These are phyloP conservation scores for Ichneumoninae sp. DNA, from an alignment of 2,888 invertebrate species.

Conservation along the genomic window DNA sequence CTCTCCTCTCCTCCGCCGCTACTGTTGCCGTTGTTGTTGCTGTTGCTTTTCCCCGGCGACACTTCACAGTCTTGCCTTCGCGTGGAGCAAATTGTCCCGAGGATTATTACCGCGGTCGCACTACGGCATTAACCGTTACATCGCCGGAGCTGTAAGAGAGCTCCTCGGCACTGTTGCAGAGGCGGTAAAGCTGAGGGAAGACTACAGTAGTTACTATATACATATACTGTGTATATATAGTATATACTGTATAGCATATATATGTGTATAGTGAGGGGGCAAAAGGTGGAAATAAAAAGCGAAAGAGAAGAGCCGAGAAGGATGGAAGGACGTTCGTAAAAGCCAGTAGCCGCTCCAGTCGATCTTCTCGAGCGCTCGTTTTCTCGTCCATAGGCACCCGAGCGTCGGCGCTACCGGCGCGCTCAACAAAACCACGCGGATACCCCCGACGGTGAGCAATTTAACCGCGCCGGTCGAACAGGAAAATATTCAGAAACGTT, in stretches of 20 bases:
- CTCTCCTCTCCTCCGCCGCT: slow-evolving; percentile 28
- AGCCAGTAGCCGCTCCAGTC: slow-evolving; percentile 38
- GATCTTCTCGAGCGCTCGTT: slow-evolving; percentile 39
- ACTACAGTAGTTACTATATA: background rate
- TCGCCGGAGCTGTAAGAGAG: slow-evolving; percentile 41
- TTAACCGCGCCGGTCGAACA: slow-evolving; percentile 19
- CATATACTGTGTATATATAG: slow-evolving; percentile 10
- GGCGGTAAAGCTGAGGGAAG: slow-evolving; percentile 15
- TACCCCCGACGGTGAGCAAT: slow-evolving; percentile 35
- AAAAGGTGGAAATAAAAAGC: slow-evolving; percentile 29
- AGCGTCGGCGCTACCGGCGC: background rate
- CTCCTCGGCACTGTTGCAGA: slow-evolving; percentile 8
- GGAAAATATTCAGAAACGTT: slow-evolving; percentile 54
- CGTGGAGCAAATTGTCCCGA: slow-evolving; percentile 72
- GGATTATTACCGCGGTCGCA: slow-evolving; percentile 72
- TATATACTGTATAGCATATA: background rate
- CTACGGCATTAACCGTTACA: slow-evolving; percentile 71
- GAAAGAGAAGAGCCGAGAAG: slow-evolving; percentile 36
- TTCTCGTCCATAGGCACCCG: slow-evolving; percentile 40
- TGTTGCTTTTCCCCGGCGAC: slow-evolving; percentile 57
- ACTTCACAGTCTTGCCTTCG: slow-evolving; percentile 48
- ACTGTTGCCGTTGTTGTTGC: slow-evolving; percentile 40
- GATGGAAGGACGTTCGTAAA: slow-evolving; percentile 39
- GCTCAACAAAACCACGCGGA: slow-evolving; percentile 18
- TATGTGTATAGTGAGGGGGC: background rate